phyloP scores from a whole-genome alignment of 2,113 vertebrate genomes.

The Hemichromis elongatus region DNA sequence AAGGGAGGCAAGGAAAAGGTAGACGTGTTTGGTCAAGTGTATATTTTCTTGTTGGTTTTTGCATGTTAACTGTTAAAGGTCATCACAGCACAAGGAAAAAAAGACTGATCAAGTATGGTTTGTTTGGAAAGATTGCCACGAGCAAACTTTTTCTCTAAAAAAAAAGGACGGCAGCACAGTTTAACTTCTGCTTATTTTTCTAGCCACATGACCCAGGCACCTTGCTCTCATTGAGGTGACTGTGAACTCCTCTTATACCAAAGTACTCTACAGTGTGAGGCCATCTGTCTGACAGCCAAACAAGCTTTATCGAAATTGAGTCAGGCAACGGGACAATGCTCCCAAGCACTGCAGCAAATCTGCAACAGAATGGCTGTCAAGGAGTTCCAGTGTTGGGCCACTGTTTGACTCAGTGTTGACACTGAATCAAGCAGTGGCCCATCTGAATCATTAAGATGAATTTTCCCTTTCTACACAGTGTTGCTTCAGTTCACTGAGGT shows the following conservation, averaged over 20 bases:
- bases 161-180: not conserved
- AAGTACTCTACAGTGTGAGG: too few species aligned
- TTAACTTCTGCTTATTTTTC: not conserved
- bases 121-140: not conserved
- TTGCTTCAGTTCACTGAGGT: not conserved
- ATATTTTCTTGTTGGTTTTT: not conserved
- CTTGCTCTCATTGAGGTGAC: not conserved
- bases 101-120: not conserved
- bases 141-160: not conserved
- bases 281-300: not conserved
- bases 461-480: fast-evolving
- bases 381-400: not conserved
- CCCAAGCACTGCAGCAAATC: not conserved
- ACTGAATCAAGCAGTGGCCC: not conserved
- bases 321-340: not conserved
- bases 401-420: not conserved
- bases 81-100: fast-evolving
- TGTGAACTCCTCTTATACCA: not conserved
- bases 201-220: not conserved
- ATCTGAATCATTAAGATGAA: not conserved
- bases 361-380: not conserved
- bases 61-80: not conserved
- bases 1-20: not conserved
- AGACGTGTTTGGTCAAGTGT: not conserved
- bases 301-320: not conserved